Evolutionary conservation across 2,888 invertebrate species (phyloP).

Genomic region (Psylliodes chrysocephalus): DNA sequence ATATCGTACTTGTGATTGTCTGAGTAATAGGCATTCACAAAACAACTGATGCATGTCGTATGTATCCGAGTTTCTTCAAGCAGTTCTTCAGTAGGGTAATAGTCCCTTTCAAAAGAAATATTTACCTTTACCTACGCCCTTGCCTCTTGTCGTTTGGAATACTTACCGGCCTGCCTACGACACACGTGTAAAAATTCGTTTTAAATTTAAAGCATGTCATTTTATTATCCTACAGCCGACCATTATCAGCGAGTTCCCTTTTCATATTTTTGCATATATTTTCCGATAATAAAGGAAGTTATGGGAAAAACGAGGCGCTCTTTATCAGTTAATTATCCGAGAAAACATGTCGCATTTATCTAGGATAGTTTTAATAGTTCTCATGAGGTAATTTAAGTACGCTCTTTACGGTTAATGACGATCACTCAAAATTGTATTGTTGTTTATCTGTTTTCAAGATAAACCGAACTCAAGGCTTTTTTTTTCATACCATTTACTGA

Average conservation of each 20-base stretch:
- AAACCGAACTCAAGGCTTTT: neutral
- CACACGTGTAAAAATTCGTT: slow-evolving; percentile 34
- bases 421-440: slow-evolving; percentile 17
- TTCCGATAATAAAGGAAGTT: slow-evolving; percentile 54
- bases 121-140: neutral
- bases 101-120: too few relatives aligned
- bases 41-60: too few relatives aligned
- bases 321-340: slow-evolving; percentile 54
- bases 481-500: too few relatives aligned
- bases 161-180: too few relatives aligned
- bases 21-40: too few relatives aligned
- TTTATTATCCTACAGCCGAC: slow-evolving; percentile 45
- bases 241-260: slow-evolving; percentile 48
- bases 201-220: slow-evolving; percentile 48
- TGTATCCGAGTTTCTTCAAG: too few relatives aligned
- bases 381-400: slow-evolving; percentile 44
- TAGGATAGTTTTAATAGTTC: slow-evolving; percentile 49
- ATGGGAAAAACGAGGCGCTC: slow-evolving; percentile 53
- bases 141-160: neutral
- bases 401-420: slow-evolving; percentile 38
- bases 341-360: slow-evolving; percentile 54
- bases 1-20: too few relatives aligned
- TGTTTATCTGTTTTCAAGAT: slow-evolving; percentile 17
- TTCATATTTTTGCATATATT: slow-evolving; percentile 57
- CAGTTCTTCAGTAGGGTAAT: too few relatives aligned